Conservation (phyloP, 2,888 invertebrate genomes). For the Agelastica alni region DNA sequence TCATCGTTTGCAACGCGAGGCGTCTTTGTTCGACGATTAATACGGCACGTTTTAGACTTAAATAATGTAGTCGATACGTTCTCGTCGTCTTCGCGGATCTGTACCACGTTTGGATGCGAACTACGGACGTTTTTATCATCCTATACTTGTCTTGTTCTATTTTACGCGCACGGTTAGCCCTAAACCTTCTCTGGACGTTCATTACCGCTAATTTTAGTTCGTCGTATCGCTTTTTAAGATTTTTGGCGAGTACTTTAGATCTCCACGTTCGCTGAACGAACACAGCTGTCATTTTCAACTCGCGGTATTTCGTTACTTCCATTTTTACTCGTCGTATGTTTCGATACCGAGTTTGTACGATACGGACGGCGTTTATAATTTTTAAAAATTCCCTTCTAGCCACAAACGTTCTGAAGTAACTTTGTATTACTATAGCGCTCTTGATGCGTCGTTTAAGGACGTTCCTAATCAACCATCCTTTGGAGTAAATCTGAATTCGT, state of each 20-base stretch:
- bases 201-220: constrained; percentile 48
- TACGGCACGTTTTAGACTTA: constrained; percentile 29
- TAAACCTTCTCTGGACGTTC: constrained; percentile 51
- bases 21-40: constrained; percentile 48
- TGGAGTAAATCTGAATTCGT: constrained; percentile 39
- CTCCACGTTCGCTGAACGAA: constrained; percentile 60
- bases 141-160: constrained; percentile 17
- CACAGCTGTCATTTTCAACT: constrained; percentile 41
- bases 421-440: constrained; percentile 39
- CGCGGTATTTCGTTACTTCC: constrained; percentile 40
- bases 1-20: constrained; percentile 43
- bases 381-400: constrained; percentile 35
- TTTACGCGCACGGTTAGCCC: constrained; percentile 36
- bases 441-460: constrained; percentile 33
- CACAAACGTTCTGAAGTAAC: constrained; percentile 56
- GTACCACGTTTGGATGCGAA: constrained; percentile 37
- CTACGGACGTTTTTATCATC: constrained; percentile 19
- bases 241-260: constrained; percentile 54
- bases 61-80: constrained; percentile 33
- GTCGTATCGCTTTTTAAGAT: constrained; percentile 42
- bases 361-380: constrained; percentile 26
- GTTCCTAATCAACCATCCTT: constrained; percentile 40
- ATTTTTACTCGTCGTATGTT: constrained; percentile 35
- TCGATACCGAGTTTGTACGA: constrained; percentile 39
- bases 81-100: constrained; percentile 42